Evolutionary conservation across 2,888 invertebrate genomes (phyloP).

Genomic region (Subacronicta megacephala): DNA sequence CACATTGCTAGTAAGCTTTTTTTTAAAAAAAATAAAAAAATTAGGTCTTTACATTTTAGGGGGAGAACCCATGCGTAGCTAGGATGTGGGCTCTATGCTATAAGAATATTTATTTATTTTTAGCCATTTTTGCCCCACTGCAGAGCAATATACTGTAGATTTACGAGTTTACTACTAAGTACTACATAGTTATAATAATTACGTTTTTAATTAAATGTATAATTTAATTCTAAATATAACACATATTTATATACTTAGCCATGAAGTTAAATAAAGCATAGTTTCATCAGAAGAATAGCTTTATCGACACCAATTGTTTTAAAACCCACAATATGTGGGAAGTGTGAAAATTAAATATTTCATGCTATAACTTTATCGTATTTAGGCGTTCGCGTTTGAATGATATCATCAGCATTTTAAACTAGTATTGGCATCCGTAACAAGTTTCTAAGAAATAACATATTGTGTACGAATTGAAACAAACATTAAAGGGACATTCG

Average conservation of each 20-base stretch:
- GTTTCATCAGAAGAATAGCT: slow-evolving; percentile 1
- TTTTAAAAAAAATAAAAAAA: too few relatives aligned
- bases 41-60: too few relatives aligned
- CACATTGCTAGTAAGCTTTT: too few relatives aligned
- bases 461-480: slow-evolving; percentile 8
- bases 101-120: too few relatives aligned
- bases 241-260: background rate
- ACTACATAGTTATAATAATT: too few relatives aligned
- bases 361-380: slow-evolving; percentile 39
- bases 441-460: slow-evolving; percentile 8
- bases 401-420: slow-evolving; percentile 34
- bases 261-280: background rate
- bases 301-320: slow-evolving; percentile 17
- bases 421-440: slow-evolving; percentile 12
- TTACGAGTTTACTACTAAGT: too few relatives aligned
- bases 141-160: too few relatives aligned
- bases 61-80: too few relatives aligned
- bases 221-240: too few relatives aligned
- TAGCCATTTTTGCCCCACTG: too few relatives aligned
- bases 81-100: too few relatives aligned
- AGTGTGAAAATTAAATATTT: slow-evolving; percentile 47
- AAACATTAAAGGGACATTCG: slow-evolving; percentile 14
- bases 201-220: too few relatives aligned
- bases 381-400: slow-evolving; percentile 16
- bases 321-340: slow-evolving; percentile 28